These are phyloP conservation scores for Sigmodon hispidus DNA, from an alignment of 2,113 vertebrate genomes.

Conservation along the genomic window DNA sequence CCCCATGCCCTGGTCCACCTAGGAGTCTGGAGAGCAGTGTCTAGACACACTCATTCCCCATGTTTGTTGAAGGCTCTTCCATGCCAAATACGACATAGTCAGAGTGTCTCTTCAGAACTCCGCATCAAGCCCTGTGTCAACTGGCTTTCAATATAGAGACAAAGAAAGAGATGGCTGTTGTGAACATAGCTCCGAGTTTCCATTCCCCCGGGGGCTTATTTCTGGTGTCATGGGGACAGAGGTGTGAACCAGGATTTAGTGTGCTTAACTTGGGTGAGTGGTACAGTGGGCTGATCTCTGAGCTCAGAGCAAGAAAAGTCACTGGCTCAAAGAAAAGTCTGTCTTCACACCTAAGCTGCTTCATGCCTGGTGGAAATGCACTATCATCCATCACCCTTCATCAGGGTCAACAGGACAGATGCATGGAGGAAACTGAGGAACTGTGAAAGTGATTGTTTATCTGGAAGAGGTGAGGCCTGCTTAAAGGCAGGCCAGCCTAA, in stretches of 20 bases:
- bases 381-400: slow-evolving; percentile 50
- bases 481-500: slow-evolving; percentile 5
- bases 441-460: slow-evolving; percentile 69
- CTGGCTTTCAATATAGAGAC: background rate
- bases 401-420: slow-evolving; percentile 64
- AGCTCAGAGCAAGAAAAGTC: background rate
- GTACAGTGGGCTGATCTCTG: background rate
- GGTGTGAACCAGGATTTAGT: background rate
- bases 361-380: background rate
- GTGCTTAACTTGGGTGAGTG: background rate
- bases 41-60: background rate
- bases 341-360: background rate
- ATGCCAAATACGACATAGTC: background rate
- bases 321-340: background rate
- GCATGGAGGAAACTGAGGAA: slow-evolving; percentile 36
- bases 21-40: slow-evolving; percentile 37
- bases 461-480: background rate
- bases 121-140: background rate
- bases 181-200: background rate
- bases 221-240: background rate
- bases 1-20: slow-evolving; percentile 43
- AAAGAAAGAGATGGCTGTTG: background rate
- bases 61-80: background rate
- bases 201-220: background rate
- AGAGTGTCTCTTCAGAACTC: background rate